Base-by-base conservation (phyloP, 1,140 invertebrate species). In the Sycophaga agraensis region DNA sequence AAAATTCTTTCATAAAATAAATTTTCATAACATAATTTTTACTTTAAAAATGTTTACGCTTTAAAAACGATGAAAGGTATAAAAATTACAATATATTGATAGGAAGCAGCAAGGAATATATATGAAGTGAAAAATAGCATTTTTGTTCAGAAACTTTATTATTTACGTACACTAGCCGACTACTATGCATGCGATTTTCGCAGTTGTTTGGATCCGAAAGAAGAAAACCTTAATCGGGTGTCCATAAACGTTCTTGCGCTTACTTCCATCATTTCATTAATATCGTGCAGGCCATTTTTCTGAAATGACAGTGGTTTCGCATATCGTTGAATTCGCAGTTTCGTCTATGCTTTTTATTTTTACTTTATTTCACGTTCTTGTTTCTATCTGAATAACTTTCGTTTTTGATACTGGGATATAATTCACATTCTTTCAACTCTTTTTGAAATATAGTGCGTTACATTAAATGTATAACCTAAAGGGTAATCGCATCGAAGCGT, bases 61-160 rank as follows among this genome's bases (percentile, higher is more conserved):
- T n/a, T n/a, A n/a, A n/a, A n/a, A n/a, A n/a, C n/a, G n/a, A n/a
- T n/a, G n/a, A n/a, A n/a, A n/a, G n/a, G n/a, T n/a, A n/a, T n/a
- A n/a, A n/a, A n/a, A n/a, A n/a, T n/a, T n/a, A n/a, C n/a, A n/a
- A n/a, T n/a, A n/a, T n/a, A n/a, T n/a, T n/a, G n/a, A n/a, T n/a
- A n/a, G n/a, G n/a, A n/a, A n/a, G n/a, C n/a, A n/a, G 31, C 12
- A 39, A 39, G 35, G 14, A 14, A 39, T 39, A 39, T 14, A n/a
- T n/a, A n/a, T n/a, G n/a, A n/a, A n/a, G n/a, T n/a, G 12, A 14
- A 39, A 39, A 19, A 14, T n/a, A 35, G n/a, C n/a, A n/a, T 42
- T 46, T 73, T 77, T 78, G 67, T 75, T 78, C 76, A 77, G 77
- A 80, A 81, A 80, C 71, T 81, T 80, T 81, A 78, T 81, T 80